Percentiles rank a stretch among this genome's conserved stretches.
These are phyloP conservation scores for Loriculus beryllinus DNA, from an alignment of 2,797 vertebrate species.

Conservation along the genomic window DNA sequence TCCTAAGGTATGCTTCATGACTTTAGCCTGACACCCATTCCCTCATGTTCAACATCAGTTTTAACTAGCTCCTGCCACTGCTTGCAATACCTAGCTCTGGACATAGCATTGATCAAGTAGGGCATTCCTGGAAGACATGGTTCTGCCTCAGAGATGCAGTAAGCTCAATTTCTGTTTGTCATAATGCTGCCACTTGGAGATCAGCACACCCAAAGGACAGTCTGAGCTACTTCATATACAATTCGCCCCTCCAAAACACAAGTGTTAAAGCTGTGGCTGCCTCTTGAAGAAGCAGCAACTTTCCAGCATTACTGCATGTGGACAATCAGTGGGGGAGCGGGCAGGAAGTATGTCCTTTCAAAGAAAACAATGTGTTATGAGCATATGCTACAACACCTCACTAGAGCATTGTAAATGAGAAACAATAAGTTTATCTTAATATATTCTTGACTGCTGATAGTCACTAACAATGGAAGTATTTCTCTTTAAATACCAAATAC, in stretches of 20 bases:
- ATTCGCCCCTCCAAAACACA: background rate
- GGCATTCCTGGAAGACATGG: background rate
- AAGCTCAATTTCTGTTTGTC: background rate
- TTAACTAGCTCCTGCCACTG: background rate
- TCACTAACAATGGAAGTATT: background rate
- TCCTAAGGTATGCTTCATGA: rapidly evolving
- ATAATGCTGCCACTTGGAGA: background rate
- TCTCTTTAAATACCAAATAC: background rate
- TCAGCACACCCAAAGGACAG: background rate
- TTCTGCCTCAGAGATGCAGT: background rate
- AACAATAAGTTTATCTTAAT: background rate
- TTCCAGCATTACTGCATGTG: background rate
- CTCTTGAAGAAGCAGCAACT: background rate
- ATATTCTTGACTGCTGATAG: background rate
- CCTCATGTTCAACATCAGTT: background rate
- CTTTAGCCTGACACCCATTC: background rate
- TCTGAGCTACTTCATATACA: background rate
- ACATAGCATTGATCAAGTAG: background rate
- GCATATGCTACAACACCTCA: background rate
- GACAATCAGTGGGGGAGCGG: background rate
- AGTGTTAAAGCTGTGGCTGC: background rate
- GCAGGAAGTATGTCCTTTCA: background rate
- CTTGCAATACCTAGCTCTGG: background rate
- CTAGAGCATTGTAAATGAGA: background rate
- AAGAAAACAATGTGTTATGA: background rate